Base-by-base conservation (phyloP, 2,888 invertebrate species). In the Malachius bipustulatus region DNA sequence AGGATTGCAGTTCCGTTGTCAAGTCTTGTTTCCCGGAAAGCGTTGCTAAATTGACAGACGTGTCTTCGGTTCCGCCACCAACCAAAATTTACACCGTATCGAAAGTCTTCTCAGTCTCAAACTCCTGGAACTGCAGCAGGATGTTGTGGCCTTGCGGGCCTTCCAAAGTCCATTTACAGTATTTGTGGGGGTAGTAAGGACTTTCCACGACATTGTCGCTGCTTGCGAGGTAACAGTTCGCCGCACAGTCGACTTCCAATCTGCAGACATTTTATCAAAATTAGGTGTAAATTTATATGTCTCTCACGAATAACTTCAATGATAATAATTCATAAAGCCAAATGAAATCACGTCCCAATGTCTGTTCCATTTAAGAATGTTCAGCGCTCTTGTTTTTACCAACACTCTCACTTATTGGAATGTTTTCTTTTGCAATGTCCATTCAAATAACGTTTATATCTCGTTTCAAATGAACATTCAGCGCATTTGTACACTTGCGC, bases 131-230 rank as follows among this genome's bases (percentile, higher is more conserved):
- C 74, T 80, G 64, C 47, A 93, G 67, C 37, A 90, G 75, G 46
- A 93, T 90, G 55, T 91, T 90, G 64, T 90, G 89, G 37, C 94
- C 94, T 65, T 91, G 81, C 3, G 94, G 94, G 24, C 93, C 94
- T 67, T 96, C 94, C 42, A 96, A 69, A 1, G 93, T 93, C 93
- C 94, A 94, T 63, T 91, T 91, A 64, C 94, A 96, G 59, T 96
- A 96, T 56, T 90, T 87, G 57, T 90, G 88, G 3, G 94, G 94
- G 63, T 90, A 94, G 60, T 82, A 90, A 2, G 91, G 90, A 47
- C 90, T 89, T 60, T 91, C 90, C 10, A 94, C 83, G 3, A 90
- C 87, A 63, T 90, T 91, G 14, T 91, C 91, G 49, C 90, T 89
- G 53, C 89, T 89, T 37, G 89, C 88, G 77, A 90, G 82, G 57